Percentiles rank a stretch among this genome's conserved stretches.
These are phyloP conservation scores for Nasonia longicornis DNA, from an alignment of 1,140 invertebrate species.

Conservation along the genomic window DNA sequence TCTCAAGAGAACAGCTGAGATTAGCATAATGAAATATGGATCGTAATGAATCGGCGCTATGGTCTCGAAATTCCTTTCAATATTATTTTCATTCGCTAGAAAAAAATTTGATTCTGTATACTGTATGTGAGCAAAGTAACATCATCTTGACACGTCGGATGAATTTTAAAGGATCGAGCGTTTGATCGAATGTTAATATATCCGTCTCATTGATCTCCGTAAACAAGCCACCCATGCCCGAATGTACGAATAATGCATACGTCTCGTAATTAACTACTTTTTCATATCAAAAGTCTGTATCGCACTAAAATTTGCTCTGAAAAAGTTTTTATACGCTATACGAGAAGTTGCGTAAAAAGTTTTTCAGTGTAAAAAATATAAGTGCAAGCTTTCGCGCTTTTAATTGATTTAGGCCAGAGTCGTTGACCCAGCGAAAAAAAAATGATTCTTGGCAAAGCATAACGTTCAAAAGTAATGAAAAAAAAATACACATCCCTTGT, in stretches of 20 bases:
- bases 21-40: background rate
- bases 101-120: background rate
- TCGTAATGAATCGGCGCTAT: no score
- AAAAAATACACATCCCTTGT: background rate
- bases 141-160: conserved; percentile 11
- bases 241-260: background rate
- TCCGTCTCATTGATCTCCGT: conserved; percentile 10
- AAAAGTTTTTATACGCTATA: no score
- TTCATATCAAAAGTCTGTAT: background rate
- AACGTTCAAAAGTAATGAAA: background rate
- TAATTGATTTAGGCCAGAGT: no score
- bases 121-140: background rate
- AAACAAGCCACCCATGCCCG: conserved; percentile 1
- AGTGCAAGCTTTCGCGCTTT: no score
- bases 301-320: background rate
- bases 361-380: no score
- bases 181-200: conserved; percentile 19
- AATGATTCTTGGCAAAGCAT: background rate
- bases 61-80: background rate
- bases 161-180: conserved; percentile 7
- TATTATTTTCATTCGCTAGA: background rate
- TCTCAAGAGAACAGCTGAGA: background rate
- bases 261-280: background rate
- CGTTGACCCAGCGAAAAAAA: no score
- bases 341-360: no score